Conservation (phyloP, 2,888 invertebrate genomes). For the Neoitamus cyanurus region DNA sequence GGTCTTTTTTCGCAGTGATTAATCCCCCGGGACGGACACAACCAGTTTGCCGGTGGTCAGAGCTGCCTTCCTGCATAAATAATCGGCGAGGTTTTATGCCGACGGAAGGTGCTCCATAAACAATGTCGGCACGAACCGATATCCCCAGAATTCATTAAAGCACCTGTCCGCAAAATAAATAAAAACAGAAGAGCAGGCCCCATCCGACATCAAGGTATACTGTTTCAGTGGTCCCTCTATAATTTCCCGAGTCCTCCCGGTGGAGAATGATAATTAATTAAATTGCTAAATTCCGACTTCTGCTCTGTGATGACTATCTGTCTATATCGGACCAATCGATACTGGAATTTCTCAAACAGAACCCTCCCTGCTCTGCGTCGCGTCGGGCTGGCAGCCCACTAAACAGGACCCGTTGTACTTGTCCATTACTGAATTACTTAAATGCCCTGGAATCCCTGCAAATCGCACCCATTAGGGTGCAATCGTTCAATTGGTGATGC, state of each 20-base stretch:
- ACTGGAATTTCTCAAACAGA: neutral
- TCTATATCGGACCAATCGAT: neutral
- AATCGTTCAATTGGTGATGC: neutral
- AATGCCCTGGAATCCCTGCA: conserved; percentile 1
- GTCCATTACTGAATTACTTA: conserved; percentile 25
- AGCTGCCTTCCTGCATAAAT: neutral
- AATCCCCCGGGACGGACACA: neutral
- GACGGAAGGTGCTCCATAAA: neutral
- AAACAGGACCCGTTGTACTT: neutral
- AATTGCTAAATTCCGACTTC: neutral
- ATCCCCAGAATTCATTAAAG: conserved; percentile 15
- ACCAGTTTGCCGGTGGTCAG: neutral
- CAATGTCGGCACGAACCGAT: conserved; percentile 22
- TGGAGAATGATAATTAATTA: neutral
- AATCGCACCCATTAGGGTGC: conserved; percentile 8
- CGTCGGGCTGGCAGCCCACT: neutral
- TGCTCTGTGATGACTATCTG: neutral
- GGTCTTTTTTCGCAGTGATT: neutral
- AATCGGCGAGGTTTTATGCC: neutral
- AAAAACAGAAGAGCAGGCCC: neutral
- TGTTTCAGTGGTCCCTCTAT: neutral
- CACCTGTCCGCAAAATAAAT: conserved; percentile 20
- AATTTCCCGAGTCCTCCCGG: neutral
- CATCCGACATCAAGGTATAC: neutral
- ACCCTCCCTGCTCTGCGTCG: no score